Base-by-base conservation (phyloP, 2,888 invertebrate genomes). In the Hypomecis punctinalis region DNA sequence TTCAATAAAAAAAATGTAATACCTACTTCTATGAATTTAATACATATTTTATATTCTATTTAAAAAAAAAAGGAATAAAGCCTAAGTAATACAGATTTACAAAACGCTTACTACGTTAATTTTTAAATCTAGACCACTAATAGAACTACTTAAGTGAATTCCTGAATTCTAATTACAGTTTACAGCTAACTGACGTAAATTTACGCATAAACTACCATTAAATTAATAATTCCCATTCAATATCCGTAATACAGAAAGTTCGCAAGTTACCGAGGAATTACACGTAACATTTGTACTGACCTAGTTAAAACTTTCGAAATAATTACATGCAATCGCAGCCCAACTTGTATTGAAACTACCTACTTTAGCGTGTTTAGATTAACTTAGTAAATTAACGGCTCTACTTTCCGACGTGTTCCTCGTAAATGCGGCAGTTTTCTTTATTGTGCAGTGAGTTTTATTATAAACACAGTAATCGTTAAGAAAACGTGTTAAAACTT, bases 291-390 rank as follows among this genome's bases (percentile, higher is more conserved):
- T 64, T 46, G 51, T 61, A 59, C 56, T 69, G 71, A 68, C 71
- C 71, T 63, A 72, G 57, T 71, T 71, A 55, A 61, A 70, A 72
- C 60, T 72, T 72, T 68, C 42, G 56, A 66, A 71, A 70, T 66
- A 68, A 70, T 69, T 71, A 66, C 61, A 63, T 70, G 66, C 67
- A 55, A 67, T 67, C 69, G 66, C 66, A 69, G 63, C 52, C 56
- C 9, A 60, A 64, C 57, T 66, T 67, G 64, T 61, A 65, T 64
- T 51, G 39, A 54, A 69, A 68, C 66, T 65, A 46, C 66, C 66
- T 65, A 46, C 66, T 63, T 66, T 67, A 56, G 71, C 68, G 67
- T 70, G 67, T 61, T 69, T 67, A 64, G 66, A 67, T 65, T 66
- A 70, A 56, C 63, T 58, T 56, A 61, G 43, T 69, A 68, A 70